phyloP scores from a whole-genome alignment of 2,888 invertebrate genomes.

The Archaeoteleia sp. region DNA sequence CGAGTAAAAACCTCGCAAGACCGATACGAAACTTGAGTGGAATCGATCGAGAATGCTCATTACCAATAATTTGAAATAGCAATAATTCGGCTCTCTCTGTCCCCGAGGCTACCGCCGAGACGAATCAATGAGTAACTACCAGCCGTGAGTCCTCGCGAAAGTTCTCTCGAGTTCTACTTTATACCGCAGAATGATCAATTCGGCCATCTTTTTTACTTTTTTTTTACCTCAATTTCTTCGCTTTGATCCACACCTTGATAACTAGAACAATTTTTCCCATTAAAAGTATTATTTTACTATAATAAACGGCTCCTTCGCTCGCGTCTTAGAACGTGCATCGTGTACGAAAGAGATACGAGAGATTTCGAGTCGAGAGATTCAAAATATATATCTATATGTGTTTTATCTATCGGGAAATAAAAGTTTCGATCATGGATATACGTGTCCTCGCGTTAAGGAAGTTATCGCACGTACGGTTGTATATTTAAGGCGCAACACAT shows the following conservation, averaged over 20 bases:
- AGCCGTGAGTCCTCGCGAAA: constrained; percentile 28
- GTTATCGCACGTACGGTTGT: constrained; percentile 4
- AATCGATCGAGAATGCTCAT: constrained; percentile 39
- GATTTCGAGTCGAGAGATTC: constrained; percentile 30
- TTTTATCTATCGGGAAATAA: constrained; percentile 28
- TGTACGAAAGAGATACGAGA: constrained; percentile 27
- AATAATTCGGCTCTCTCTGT: constrained; percentile 36
- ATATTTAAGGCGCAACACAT: no score
- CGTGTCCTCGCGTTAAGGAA: background rate
- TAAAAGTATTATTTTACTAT: constrained; percentile 52
- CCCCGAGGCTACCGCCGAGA: constrained; percentile 21
- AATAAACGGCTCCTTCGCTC: constrained; percentile 29
- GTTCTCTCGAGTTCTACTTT: constrained; percentile 29
- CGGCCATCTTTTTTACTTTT: constrained; percentile 35
- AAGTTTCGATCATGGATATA: constrained; percentile 34
- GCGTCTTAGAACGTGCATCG: constrained; percentile 29
- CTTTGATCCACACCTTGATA: constrained; percentile 42
- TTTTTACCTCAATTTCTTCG: constrained; percentile 32
- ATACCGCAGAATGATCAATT: constrained; percentile 39
- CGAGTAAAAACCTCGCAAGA: constrained; percentile 12
- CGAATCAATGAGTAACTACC: constrained; percentile 38
- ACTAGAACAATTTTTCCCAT: constrained; percentile 50
- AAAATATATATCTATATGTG: constrained; percentile 36
- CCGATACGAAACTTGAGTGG: constrained; percentile 2
- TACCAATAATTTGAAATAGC: constrained; percentile 40